Base-by-base conservation (phyloP, 2,797 vertebrate species). In the Glyptemys insculpta region DNA sequence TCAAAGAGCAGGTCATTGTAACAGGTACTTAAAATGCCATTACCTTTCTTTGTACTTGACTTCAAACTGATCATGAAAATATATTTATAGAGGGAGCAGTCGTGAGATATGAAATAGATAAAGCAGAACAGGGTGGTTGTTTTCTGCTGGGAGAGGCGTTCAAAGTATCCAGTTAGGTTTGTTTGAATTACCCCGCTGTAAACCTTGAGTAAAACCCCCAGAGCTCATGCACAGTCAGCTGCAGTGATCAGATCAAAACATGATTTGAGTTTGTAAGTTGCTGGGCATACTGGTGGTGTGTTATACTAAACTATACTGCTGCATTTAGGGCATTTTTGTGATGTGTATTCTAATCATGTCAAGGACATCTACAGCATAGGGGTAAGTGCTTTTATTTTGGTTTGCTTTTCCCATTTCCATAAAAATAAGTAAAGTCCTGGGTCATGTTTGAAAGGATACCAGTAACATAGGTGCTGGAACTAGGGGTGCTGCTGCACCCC, bases 121-220 rank as follows among this genome's bases (percentile, higher is more conserved):
- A 41, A n/a, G 12, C 59, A 23, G 84, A 37, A 1, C 2, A 27
- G 47, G 53, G 16, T 0, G 4, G 25, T 31, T 0, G 1, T 11
- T 37, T 27, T 27, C 1, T 3, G 37, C 19, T 76, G 72, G 47
- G 27, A 34, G 21, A 29, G 74, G 2, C 1, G 23, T 53, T 25
- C 52, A 59, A 57, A 37, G 52, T 5, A 0, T 1, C 2, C 9
- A 3, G 44, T 31, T 56, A 27, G 68, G 68, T 44, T 52, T 34
- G 52, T 34, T 29, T 10, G 44, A 85, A 82, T 23, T 47, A 7
- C 41, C 7, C 18, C 4, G 6, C 18, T n/a, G 29, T 21, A 15
- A 47, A 47, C 47, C 80, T 68, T 5, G 3, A 78, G 23, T 0
- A 0, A 41, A 85, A 25, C 11, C 72, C 21, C 12, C 37, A 44